Percentiles rank a stretch among this genome's conserved stretches.
These are phyloP conservation scores for Camelus bactrianus DNA, from an alignment of 2,113 vertebrate genomes.

Conservation along the genomic window DNA sequence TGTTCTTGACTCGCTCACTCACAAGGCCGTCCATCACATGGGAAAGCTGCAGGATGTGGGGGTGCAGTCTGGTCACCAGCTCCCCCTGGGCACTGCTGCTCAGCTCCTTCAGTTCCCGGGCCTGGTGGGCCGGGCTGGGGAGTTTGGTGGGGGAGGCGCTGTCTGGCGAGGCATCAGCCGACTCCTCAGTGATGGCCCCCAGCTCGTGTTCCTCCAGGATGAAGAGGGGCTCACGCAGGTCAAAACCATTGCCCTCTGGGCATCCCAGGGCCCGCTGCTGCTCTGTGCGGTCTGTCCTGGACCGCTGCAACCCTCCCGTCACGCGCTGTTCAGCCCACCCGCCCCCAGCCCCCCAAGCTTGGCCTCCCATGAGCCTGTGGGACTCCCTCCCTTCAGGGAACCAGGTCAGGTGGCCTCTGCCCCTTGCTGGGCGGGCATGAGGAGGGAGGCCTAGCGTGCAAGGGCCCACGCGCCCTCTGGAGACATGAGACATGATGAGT, in stretches of 20 bases:
- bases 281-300: constrained; percentile 45
- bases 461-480: constrained; percentile 67
- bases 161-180: constrained; percentile 70
- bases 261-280: constrained; percentile 30
- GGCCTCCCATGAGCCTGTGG: not conserved
- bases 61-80: constrained; percentile 78
- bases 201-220: constrained; percentile 90
- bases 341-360: not conserved
- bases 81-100: constrained; percentile 52
- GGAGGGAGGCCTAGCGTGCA: constrained; percentile 36
- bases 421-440: constrained; percentile 58
- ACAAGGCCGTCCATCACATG: constrained; percentile 87
- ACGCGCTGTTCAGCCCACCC: not conserved
- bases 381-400: not conserved
- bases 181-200: constrained; percentile 83
- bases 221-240: constrained; percentile 80
- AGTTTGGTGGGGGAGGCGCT: constrained; percentile 53
- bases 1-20: constrained; percentile 88
- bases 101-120: constrained; percentile 67
- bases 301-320: not conserved
- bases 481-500: constrained; percentile 87
- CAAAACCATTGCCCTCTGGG: constrained; percentile 73
- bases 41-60: constrained; percentile 85
- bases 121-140: constrained; percentile 57
- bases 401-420: constrained; percentile 59